Evolutionary conservation across 2,113 vertebrate genomes (phyloP).

Genomic region (Centropus unirufus): DNA sequence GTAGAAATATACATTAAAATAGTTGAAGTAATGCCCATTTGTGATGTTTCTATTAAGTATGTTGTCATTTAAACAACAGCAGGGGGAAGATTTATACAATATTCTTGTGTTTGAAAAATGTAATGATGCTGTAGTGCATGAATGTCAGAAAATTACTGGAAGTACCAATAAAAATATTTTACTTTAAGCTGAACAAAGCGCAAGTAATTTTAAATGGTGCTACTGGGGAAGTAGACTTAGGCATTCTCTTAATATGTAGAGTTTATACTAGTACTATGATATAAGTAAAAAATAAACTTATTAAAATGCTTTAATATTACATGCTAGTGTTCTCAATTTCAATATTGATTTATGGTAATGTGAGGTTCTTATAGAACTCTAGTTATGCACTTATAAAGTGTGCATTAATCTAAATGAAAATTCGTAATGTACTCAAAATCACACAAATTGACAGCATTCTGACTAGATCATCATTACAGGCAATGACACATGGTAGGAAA

Average conservation of each 20-base stretch:
- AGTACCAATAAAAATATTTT: not conserved
- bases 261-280: not conserved
- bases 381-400: not conserved
- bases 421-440: not conserved
- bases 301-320: not conserved
- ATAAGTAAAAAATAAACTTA: not conserved
- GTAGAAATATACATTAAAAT: not conserved
- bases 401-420: not conserved
- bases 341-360: not conserved
- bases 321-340: not conserved
- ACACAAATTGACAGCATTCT: not conserved
- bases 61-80: not conserved
- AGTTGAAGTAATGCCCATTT: not conserved
- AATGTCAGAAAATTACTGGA: not conserved
- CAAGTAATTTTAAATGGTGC: not conserved
- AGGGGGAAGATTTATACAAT: not conserved
- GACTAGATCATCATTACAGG: not conserved
- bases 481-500: not conserved
- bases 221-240: not conserved
- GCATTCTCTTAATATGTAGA: not conserved
- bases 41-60: not conserved
- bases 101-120: not conserved
- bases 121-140: not conserved
- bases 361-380: not conserved
- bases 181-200: not conserved